Evolutionary conservation across 2,113 vertebrate genomes (phyloP).

Genomic region (Brachionichthys hirsutus): DNA sequence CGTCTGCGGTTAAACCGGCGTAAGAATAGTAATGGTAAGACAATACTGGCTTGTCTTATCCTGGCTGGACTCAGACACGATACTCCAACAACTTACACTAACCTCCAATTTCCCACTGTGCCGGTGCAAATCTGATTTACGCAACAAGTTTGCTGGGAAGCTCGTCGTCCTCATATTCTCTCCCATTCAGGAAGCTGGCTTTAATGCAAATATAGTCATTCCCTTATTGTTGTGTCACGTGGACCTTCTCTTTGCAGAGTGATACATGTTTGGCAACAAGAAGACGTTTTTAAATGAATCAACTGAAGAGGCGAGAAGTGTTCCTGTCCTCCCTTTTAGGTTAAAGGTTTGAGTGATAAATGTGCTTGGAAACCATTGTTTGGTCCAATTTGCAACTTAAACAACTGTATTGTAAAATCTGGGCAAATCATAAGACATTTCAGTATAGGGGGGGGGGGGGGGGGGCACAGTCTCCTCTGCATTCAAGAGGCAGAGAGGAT

Average conservation of each 20-base stretch:
- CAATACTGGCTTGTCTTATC: constrained; percentile 70
- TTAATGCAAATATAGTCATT: neutral
- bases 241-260: neutral
- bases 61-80: constrained; percentile 44
- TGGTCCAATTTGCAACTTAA: neutral
- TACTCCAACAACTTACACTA: constrained; percentile 42
- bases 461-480: neutral
- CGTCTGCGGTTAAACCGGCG: constrained; percentile 45
- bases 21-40: constrained; percentile 77
- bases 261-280: neutral
- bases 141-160: constrained; percentile 17
- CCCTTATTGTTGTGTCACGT: neutral
- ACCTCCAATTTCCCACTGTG: constrained; percentile 11
- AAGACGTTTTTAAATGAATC: neutral
- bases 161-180: constrained; percentile 1
- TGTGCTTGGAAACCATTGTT: neutral
- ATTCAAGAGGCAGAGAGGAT: neutral
- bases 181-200: neutral
- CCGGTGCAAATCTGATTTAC: constrained; percentile 16
- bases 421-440: too few relatives aligned
- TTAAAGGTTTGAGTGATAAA: neutral
- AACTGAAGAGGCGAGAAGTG: neutral
- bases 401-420: too few relatives aligned
- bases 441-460: too few relatives aligned
- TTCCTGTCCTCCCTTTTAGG: neutral